Evolutionary conservation across 2,888 invertebrate genomes (phyloP), one percentile per base, ranked within the genome.

Genomic region (Synanthedon formicaeformis): DNA sequence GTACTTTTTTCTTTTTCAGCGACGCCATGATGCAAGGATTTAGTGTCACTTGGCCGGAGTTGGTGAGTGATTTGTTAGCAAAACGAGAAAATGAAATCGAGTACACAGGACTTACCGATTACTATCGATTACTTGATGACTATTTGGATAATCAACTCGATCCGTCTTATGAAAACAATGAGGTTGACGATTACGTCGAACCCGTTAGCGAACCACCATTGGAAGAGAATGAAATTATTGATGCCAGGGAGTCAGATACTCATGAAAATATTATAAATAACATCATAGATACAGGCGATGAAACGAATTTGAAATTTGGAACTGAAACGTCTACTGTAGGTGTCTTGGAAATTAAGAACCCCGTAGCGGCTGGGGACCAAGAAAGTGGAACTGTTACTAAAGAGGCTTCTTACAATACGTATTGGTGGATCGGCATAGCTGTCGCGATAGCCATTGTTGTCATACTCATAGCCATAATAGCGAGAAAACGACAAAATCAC

Each of bases 51-150:
- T 89, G 89, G 88, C 77, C 82, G 23, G 84, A 86, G 61, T 75
- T 89, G 65, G 67, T 90, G 3, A 81, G 82, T 48, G 87, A 88
- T 58, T 64, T 88, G 53, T 75, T 88, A 48, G 82, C 78, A 18
- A 85, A 73, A 69, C 79, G 71, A 59, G 87, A 87, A 69, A 78
- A 88, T 48, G 84, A 85, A 2, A 65, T 90, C 10, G 84, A 88
- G 59, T 79, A 87, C 23, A 81, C 79, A n/a, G 81, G 86, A 1
- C 64, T 90, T 0, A 79, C 89, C 6, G 85, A 89, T 55, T 90
- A 90, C 62, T 91, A 90, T 61, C 76, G 81, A 60, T 81, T 89
- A 1, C 64, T 90, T 55, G 88, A 88, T 58, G 85, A 88, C 57
- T 90, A 90, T 69, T 73, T 90, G 58, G 86, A 88, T 40, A 78